Evolutionary conservation across 1,140 invertebrate species (phyloP), one percentile per base, ranked within the genome.

Genomic region (Capitella teleta): DNA sequence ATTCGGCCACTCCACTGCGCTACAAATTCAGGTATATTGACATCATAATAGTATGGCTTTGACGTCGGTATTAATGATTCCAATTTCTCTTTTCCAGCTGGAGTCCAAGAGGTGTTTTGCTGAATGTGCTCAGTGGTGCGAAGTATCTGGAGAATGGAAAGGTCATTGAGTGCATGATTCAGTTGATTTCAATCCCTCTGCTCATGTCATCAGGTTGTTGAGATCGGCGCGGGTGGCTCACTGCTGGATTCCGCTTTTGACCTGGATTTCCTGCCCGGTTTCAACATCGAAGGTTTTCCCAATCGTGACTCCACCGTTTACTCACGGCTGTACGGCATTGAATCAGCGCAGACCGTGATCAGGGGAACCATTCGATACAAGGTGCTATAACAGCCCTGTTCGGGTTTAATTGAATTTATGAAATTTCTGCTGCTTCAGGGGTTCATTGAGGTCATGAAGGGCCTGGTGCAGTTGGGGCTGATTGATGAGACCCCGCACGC

Each of bases 241-340:
- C 72, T 98, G 2, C 83, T 98, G 80, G 83, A 89, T 0, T 73
- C 68, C 0, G 79, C 82, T 0, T 77, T 82, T 37, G 74, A 80
- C 2, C 73, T 97, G 18, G 80, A 92, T 59, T 98, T 98, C 63
- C 71, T 99, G 32, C 94, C 94, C 0, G 95, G 94, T 3, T 97
- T 98, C 64, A 87, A 89, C 23, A 74, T 99, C 16, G 93, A 99
- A 76, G 94, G 91, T 5, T 85, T 92, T 77, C 90, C 86, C 0
- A 99, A 99, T 74, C 77, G 95, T 52, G 94, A 99, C 63, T 97
- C 92, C 40, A 88, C 86, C 0, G 76, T 81, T 10, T 99, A 99
- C 65, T 79, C 80, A 1, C 77, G 86, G 19, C 74, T 90, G 0
- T 99, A 99, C 66, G 88, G 86, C 2, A 74, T 80, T 37, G 58